Base-by-base conservation (phyloP, 2,113 vertebrate species). In the Spea multiplicata region DNA sequence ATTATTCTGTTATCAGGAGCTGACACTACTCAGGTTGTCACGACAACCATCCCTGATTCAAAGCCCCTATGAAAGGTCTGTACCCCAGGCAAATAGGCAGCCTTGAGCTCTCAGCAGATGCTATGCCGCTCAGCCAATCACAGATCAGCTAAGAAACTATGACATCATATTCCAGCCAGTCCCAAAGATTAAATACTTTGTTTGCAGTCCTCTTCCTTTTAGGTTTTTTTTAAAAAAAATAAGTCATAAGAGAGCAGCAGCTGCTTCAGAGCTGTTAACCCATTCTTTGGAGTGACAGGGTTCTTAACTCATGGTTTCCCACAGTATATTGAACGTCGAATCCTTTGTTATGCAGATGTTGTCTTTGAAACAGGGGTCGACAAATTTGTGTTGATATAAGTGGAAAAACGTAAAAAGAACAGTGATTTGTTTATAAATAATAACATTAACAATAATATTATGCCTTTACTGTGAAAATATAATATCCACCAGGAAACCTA, bases 91-190 rank as follows among this genome's bases (percentile, higher is more conserved):
- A 91, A 86, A 90, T 89, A 93, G 91, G 89, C 93, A 91, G 88
- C 91, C 88, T 91, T 91, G 88, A 88, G 93, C 90, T 87, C 89
- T 86, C 88, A 91, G 92, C 94, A 95, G 94, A 95, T 97, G 95
- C 94, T 95, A 91, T 81, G 82, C 83, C 78, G 80, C 45, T 71
- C 87, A 92, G 90, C 96, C 94, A 96, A 93, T 96, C 84, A 73
- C 84, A 82, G 48, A 86, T 89, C 82, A 74, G 83, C 81, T 74
- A 84, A 83, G 87, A 92, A 95, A 92, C 87, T 88, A 93, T 96
- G 95, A 96, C 95, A 94, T 96, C 95, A 99, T 93, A 95, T 91
- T 92, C 91, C 91, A 92, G 93, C 91, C 83, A 78, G 89, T 90
- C 90, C 90, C 93, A 90, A 84, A 84, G 48, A 83, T 85, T 44